Percentiles rank a stretch among this genome's conserved stretches.
Conservation (phyloP, 2,888 invertebrate genomes). For the Agrotis segetum region DNA sequence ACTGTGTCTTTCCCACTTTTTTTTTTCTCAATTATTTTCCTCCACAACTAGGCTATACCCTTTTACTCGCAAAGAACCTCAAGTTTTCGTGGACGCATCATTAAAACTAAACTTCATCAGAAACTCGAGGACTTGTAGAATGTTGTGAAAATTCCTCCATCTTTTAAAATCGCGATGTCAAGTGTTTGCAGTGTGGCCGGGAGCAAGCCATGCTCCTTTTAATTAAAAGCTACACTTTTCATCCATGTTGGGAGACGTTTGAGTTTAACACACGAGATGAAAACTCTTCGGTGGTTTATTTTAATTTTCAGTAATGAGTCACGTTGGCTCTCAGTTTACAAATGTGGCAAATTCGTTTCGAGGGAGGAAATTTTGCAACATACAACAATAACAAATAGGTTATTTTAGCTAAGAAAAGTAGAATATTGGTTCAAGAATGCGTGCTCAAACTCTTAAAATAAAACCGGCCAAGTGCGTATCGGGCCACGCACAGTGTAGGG, state of each 20-base stretch:
- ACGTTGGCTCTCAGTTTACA: constrained; percentile 17
- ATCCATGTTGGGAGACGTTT: constrained; percentile 28
- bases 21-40: neutral
- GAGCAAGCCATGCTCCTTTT: constrained; percentile 52
- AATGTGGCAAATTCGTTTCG: constrained; percentile 22
- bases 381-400: neutral
- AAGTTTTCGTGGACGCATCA: constrained; percentile 21
- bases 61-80: neutral
- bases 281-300: constrained; percentile 20
- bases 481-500: too few relatives aligned
- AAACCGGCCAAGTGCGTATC: too few relatives aligned
- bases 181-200: constrained; percentile 33
- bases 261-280: constrained; percentile 32
- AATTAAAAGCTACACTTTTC: constrained; percentile 60
- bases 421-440: too few relatives aligned
- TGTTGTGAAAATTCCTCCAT: constrained; percentile 33
- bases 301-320: constrained; percentile 40
- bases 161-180: constrained; percentile 27
- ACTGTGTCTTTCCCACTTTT: neutral
- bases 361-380: neutral
- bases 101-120: constrained; percentile 35
- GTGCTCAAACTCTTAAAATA: too few relatives aligned
- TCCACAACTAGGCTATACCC: neutral
- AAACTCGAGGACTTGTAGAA: constrained; percentile 15
- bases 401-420: neutral